Evolutionary conservation across 2,113 vertebrate species (phyloP).

Genomic region (Vombatus ursinus): DNA sequence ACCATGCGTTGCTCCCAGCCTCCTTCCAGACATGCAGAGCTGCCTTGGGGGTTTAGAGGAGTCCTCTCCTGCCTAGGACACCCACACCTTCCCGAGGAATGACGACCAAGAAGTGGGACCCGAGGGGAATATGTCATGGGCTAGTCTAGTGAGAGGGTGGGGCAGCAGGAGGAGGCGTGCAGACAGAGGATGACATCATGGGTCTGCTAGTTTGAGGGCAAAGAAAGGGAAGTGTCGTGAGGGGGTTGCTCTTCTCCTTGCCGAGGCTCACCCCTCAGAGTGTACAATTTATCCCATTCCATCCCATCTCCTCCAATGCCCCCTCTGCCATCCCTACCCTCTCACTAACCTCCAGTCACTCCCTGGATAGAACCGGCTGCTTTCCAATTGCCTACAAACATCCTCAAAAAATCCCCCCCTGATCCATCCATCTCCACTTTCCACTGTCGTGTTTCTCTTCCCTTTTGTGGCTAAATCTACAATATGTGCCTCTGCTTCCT

Average conservation of each 20-base stretch:
- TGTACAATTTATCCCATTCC: neutral
- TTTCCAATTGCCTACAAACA: neutral
- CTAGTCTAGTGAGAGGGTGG: neutral
- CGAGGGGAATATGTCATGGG: constrained; percentile 36
- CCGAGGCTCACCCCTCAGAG: neutral
- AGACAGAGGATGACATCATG: neutral
- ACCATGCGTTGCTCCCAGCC: neutral
- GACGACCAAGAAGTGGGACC: neutral
- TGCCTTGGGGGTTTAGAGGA: constrained; percentile 34
- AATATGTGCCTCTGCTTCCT: neutral
- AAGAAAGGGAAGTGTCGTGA: neutral
- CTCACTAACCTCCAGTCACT: neutral
- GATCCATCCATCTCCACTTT: neutral
- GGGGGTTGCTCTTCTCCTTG: neutral
- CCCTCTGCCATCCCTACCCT: neutral
- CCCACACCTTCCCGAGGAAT: constrained; percentile 43
- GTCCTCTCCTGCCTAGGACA: constrained; percentile 31
- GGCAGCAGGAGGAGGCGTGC: neutral
- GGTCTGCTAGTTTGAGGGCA: neutral
- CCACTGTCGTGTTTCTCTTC: neutral
- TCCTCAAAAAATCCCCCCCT: neutral
- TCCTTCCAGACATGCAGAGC: neutral
- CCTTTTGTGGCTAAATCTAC: neutral
- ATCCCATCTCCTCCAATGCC: neutral
- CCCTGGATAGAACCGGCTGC: neutral